phyloP scores from a whole-genome alignment of 2,888 invertebrate genomes.

The Stenichneumon culpator region DNA sequence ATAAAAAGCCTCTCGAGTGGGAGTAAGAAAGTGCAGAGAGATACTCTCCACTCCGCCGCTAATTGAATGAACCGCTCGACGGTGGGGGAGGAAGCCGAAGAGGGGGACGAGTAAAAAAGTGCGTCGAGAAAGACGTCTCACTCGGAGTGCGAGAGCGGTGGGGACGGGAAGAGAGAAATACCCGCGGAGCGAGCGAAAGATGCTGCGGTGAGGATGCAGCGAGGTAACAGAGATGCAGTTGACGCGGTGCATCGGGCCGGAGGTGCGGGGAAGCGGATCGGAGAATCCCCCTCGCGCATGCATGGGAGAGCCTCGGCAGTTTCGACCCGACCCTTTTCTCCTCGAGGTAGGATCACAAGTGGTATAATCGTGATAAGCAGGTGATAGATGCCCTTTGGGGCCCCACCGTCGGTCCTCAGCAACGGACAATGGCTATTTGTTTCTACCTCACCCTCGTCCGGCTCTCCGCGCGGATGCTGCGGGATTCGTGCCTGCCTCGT shows the following conservation, averaged over 20 bases:
- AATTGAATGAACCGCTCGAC: constrained; percentile 60
- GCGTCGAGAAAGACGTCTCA: constrained; percentile 78
- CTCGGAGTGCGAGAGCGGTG: constrained; percentile 67
- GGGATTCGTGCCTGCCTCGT: constrained; percentile 3
- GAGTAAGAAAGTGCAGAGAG: constrained; percentile 11
- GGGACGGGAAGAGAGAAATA: not conserved
- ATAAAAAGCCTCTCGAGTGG: not conserved
- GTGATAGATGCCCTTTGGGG: constrained; percentile 84
- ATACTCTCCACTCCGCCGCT: constrained; percentile 41
- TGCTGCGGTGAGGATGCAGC: constrained; percentile 36
- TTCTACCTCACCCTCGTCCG: constrained; percentile 78
- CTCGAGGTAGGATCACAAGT: constrained; percentile 77
- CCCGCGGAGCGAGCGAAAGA: not conserved
- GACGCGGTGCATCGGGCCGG: constrained; percentile 12
- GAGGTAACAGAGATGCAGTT: constrained; percentile 22
- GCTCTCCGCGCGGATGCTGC: constrained; percentile 8
- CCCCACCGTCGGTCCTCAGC: constrained; percentile 80
- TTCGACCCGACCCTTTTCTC: not conserved
- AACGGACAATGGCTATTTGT: constrained; percentile 85
- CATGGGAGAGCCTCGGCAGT: constrained; percentile 39
- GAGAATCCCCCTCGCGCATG: not conserved
- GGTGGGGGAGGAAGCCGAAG: constrained; percentile 22
- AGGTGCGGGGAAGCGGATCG: constrained; percentile 32
- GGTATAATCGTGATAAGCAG: constrained; percentile 85
- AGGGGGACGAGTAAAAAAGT: constrained; percentile 73